A percentile compares a stretch with the other conserved stretches of the same genome.
Evolutionary conservation across 1,140 invertebrate species (phyloP).

Genomic region (Campoletis sonorensis): DNA sequence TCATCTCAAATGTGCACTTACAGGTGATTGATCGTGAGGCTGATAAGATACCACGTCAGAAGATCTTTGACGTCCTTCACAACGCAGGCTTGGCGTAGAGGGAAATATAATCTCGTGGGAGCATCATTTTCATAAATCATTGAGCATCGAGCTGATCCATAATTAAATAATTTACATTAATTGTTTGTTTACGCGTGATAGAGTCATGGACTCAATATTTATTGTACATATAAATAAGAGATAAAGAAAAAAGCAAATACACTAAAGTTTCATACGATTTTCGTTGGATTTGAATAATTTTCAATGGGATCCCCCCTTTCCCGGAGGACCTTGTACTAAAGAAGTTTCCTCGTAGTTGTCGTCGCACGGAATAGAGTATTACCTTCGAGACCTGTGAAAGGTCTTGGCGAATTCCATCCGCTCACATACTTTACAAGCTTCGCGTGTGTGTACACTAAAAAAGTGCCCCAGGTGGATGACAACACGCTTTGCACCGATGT

Average conservation of each 20-base stretch:
- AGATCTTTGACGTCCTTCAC: slow-evolving; percentile 85
- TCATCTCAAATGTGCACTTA: slow-evolving; percentile 48
- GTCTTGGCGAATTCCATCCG: neutral
- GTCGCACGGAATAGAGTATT: slow-evolving; percentile 35
- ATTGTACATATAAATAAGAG: slow-evolving; percentile 15
- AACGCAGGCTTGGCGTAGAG: slow-evolving; percentile 80
- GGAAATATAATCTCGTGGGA: slow-evolving; percentile 47
- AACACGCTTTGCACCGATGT: slow-evolving; percentile 27
- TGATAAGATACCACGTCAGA: slow-evolving; percentile 86
- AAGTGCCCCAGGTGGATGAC: slow-evolving; percentile 7
- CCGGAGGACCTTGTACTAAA: neutral
- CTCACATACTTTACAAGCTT: slow-evolving; percentile 4
- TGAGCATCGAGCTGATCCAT: neutral
- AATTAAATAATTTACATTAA: no score
- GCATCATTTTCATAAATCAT: slow-evolving; percentile 28
- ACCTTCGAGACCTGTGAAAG: slow-evolving; percentile 38
- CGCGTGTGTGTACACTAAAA: no score
- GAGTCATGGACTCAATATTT: neutral
- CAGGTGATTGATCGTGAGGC: slow-evolving; percentile 84
- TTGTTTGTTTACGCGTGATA: neutral
- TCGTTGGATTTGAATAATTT: slow-evolving; percentile 26
- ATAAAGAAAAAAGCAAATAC: neutral
- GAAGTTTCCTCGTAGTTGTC: slow-evolving; percentile 11
- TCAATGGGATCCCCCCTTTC: neutral
- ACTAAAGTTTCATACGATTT: neutral